Percentiles rank a stretch among this genome's conserved stretches.
Evolutionary conservation across 2,113 vertebrate species (phyloP).

Genomic region (Xyrauchen texanus): DNA sequence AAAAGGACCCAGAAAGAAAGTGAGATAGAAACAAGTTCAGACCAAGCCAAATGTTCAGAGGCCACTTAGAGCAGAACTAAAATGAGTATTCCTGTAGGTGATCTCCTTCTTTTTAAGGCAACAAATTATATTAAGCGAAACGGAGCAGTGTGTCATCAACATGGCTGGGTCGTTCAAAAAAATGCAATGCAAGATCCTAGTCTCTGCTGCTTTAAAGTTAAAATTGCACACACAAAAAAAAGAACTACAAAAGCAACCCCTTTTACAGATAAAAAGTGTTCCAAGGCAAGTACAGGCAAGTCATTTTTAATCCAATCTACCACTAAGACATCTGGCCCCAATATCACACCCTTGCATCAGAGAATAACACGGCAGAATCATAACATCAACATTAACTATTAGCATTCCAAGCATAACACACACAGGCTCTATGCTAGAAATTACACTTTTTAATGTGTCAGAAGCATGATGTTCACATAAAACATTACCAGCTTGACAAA

Average conservation of each 20-base stretch:
- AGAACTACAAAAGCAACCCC: background rate
- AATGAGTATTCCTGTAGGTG: background rate
- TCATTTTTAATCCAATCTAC: background rate
- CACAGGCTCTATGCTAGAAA: background rate
- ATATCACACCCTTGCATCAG: background rate
- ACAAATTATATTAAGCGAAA: background rate
- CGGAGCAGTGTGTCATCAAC: background rate
- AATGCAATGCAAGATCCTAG: background rate
- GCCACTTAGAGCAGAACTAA: background rate
- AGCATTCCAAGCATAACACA: background rate
- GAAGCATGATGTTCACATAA: too few relatives aligned
- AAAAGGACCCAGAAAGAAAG: background rate
- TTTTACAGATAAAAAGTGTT: background rate
- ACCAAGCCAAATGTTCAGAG: background rate
- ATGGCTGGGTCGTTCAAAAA: background rate
- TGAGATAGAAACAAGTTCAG: background rate
- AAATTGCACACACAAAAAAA: too few relatives aligned
- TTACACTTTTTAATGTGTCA: background rate
- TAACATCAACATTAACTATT: background rate
- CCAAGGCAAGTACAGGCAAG: constrained; percentile 16
- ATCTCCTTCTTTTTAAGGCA: background rate
- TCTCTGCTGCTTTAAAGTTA: background rate
- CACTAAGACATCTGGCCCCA: background rate
- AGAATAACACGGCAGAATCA: background rate
- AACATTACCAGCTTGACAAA: background rate